phyloP scores from a whole-genome alignment of 2,797 vertebrate species.

The Decapterus maruadsi region DNA sequence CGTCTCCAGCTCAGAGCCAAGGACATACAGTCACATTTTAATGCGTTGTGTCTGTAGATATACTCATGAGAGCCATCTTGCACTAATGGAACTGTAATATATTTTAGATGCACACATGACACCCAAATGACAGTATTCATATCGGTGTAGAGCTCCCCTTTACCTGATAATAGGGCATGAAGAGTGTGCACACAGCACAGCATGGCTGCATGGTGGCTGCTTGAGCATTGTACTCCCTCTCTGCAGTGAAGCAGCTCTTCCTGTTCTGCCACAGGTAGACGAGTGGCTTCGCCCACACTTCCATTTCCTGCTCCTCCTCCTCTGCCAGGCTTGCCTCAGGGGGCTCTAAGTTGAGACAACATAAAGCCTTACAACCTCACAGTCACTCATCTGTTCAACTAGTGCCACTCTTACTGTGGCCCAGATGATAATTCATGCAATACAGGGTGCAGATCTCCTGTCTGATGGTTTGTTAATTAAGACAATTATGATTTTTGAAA shows the following conservation, averaged over 20 bases:
- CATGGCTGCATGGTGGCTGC: slow-evolving; percentile 88
- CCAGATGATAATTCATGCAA: slow-evolving; percentile 24
- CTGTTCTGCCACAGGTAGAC: slow-evolving; percentile 93
- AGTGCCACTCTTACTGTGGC: slow-evolving; percentile 5
- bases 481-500: slow-evolving; percentile 37
- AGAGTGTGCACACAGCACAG: slow-evolving; percentile 95
- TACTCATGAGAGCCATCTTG: not conserved
- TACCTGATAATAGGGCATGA: slow-evolving; percentile 96
- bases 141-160: slow-evolving; percentile 17
- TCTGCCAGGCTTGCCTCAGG: slow-evolving; percentile 81
- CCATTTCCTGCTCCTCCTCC: slow-evolving; percentile 89
- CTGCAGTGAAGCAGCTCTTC: slow-evolving; percentile 88
- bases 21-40: not conserved
- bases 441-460: slow-evolving; percentile 5
- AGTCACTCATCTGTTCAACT: slow-evolving; percentile 38
- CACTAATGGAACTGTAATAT: not conserved
- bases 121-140: not conserved
- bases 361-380: slow-evolving; percentile 40
- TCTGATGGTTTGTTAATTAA: slow-evolving; percentile 46
- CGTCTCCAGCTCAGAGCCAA: not conserved
- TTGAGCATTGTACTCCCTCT: slow-evolving; percentile 92
- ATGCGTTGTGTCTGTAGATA: not conserved
- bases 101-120: not conserved
- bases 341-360: slow-evolving; percentile 84
- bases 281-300: slow-evolving; percentile 94